phyloP scores from a whole-genome alignment of 1,140 invertebrate genomes.

The Centruroides vittatus region DNA sequence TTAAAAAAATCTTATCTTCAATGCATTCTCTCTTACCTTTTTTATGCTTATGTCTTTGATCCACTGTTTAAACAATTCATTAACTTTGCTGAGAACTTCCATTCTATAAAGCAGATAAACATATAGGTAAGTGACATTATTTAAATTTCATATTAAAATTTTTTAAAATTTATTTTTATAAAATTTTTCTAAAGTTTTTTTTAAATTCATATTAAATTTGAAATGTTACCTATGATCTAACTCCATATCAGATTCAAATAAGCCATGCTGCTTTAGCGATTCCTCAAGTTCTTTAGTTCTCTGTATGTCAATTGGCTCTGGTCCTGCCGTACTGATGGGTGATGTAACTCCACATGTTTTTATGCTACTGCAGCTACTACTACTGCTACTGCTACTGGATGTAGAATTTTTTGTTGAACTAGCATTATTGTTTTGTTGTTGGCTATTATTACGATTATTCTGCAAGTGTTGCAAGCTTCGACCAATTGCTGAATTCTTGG shows the following conservation, averaged over 20 bases:
- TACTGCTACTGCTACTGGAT: too few species aligned
- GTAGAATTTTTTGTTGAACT: too few species aligned
- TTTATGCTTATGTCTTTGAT: constrained; percentile 71
- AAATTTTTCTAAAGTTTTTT: too few species aligned
- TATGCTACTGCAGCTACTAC: too few species aligned
- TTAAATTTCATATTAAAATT: too few species aligned
- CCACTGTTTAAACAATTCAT: constrained; percentile 81
- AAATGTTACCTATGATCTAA: constrained; percentile 57
- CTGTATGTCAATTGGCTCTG: constrained; percentile 67
- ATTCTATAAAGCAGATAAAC: constrained; percentile 27
- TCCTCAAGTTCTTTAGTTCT: constrained; percentile 70
- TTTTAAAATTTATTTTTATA: too few species aligned
- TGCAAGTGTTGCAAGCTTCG: too few species aligned
- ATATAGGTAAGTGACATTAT: too few species aligned
- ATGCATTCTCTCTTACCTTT: constrained; percentile 30
- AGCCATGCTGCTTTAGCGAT: constrained; percentile 66
- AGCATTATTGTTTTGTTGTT: too few species aligned
- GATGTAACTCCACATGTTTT: constrained; percentile 63
- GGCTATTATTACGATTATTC: too few species aligned
- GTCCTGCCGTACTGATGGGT: constrained; percentile 73
- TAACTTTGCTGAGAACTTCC: constrained; percentile 56
- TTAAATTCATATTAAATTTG: neutral
- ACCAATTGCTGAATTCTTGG: too few species aligned
- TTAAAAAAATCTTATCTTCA: too few species aligned
- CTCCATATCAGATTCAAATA: constrained; percentile 83